Conservation (phyloP, 2,797 vertebrate genomes). For the Sebastes variabilis region DNA sequence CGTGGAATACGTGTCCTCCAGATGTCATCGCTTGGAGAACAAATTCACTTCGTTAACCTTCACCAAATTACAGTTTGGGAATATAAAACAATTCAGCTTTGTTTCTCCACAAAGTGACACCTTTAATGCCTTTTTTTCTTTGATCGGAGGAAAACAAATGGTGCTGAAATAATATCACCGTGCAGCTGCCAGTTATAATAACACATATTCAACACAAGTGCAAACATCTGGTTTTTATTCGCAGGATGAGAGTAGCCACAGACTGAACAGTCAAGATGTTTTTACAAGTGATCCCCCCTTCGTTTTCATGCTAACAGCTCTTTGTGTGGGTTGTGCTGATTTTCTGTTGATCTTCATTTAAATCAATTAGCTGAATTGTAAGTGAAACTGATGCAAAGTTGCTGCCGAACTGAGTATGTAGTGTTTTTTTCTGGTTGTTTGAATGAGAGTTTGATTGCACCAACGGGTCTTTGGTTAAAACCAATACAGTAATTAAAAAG, state of each 20-base stretch:
- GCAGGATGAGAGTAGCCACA: not conserved
- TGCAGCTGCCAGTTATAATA: constrained; percentile 27
- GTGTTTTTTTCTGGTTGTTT: not conserved
- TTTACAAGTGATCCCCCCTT: not conserved
- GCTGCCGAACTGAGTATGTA: not conserved
- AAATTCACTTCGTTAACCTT: constrained; percentile 44
- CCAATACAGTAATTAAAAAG: not conserved
- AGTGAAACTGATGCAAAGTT: not conserved
- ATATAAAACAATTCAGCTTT: not conserved
- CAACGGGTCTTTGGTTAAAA: not conserved
- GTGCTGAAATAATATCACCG: not conserved
- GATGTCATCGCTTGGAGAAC: constrained; percentile 15
- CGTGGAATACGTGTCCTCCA: constrained; percentile 20
- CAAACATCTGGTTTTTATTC: constrained; percentile 22
- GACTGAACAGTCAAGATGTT: not conserved
- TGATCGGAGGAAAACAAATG: constrained; percentile 16
- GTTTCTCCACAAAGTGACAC: constrained; percentile 1
- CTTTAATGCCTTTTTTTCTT: not conserved
- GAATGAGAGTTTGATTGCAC: not conserved
- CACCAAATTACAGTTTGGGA: not conserved
- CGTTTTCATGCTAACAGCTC: not conserved
- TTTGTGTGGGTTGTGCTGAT: not conserved
- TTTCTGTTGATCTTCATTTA: not conserved
- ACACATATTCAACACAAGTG: constrained; percentile 21
- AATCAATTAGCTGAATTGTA: not conserved